phyloP scores from a whole-genome alignment of 2,797 vertebrate species.

The Valencia hispanica region DNA sequence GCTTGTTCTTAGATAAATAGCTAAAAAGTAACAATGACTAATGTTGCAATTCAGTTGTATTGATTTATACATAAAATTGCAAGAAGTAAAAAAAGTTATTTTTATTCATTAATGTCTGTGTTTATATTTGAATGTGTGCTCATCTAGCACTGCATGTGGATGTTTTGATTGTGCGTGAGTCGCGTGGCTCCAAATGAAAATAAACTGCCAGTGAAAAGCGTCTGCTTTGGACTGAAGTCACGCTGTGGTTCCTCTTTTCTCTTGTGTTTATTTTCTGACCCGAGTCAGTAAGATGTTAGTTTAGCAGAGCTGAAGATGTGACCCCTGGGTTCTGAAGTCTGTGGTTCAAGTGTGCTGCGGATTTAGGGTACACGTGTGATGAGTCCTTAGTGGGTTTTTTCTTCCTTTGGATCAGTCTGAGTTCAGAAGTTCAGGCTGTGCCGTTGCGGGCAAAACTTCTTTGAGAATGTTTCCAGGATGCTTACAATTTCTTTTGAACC shows the following conservation, averaged over 20 bases:
- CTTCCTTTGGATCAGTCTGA: slow-evolving; percentile 37
- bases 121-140: slow-evolving; percentile 50
- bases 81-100: slow-evolving; percentile 21
- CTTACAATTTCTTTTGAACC: slow-evolving; percentile 11
- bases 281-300: slow-evolving; percentile 62
- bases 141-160: slow-evolving; percentile 27
- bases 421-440: slow-evolving; percentile 57
- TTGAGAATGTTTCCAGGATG: slow-evolving; percentile 11
- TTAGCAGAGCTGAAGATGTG: slow-evolving; percentile 51
- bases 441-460: slow-evolving; percentile 16
- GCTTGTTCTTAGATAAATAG: background rate
- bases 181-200: slow-evolving; percentile 52
- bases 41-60: background rate
- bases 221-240: slow-evolving; percentile 25
- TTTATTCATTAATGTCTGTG: slow-evolving; percentile 46
- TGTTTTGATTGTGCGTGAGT: slow-evolving; percentile 63
- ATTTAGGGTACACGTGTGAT: slow-evolving; percentile 51
- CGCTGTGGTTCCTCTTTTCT: slow-evolving; percentile 40
- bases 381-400: slow-evolving; percentile 40
- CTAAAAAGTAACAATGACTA: background rate
- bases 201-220: slow-evolving; percentile 53
- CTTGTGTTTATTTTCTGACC: slow-evolving; percentile 66
- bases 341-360: slow-evolving; percentile 55
- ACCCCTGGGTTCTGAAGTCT: slow-evolving; percentile 48
- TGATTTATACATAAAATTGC: background rate